Percentiles rank a stretch among this genome's conserved stretches.
Evolutionary conservation across 35 echinoderm and acorn worm genomes (phyloP).

Genomic region (Nesometra sesokonis): DNA sequence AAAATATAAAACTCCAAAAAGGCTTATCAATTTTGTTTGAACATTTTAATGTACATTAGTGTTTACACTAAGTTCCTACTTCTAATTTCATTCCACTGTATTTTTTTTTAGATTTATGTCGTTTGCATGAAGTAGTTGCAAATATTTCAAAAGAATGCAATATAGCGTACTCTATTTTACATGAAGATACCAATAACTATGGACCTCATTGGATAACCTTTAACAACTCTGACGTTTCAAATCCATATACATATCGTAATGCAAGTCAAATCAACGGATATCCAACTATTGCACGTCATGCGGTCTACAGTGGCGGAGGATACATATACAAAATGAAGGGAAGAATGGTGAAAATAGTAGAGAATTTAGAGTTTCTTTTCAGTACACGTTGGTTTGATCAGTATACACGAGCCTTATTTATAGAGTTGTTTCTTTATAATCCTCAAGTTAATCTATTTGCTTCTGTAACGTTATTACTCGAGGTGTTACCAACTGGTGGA

Average conservation of each 20-base stretch:
- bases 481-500: conserved; percentile 74
- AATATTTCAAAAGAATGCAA: conserved; percentile 47
- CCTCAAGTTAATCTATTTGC: conserved; percentile 75
- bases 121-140: conserved; percentile 6
- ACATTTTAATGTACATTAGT: too few relatives aligned
- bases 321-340: conserved; percentile 43
- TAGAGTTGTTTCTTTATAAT: conserved; percentile 79
- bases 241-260: conserved; percentile 5
- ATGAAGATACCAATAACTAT: conserved; percentile 39
- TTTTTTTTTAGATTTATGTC: conserved; percentile 34
- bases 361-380: conserved; percentile 20
- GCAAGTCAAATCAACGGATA: conserved; percentile 52
- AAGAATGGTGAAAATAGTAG: not conserved
- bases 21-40: too few relatives aligned
- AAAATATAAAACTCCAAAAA: too few relatives aligned
- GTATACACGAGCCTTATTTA: conserved; percentile 65
- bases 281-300: conserved; percentile 57
- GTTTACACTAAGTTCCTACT: too few relatives aligned
- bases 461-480: conserved; percentile 49
- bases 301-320: conserved; percentile 66
- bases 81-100: too few relatives aligned
- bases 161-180: conserved; percentile 17
- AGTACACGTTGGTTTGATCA: conserved; percentile 67
- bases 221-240: conserved; percentile 12
- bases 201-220: conserved; percentile 46